Evolutionary conservation across 1,140 invertebrate species (phyloP), one percentile per base, ranked within the genome.

Genomic region (Orchesella cincta): DNA sequence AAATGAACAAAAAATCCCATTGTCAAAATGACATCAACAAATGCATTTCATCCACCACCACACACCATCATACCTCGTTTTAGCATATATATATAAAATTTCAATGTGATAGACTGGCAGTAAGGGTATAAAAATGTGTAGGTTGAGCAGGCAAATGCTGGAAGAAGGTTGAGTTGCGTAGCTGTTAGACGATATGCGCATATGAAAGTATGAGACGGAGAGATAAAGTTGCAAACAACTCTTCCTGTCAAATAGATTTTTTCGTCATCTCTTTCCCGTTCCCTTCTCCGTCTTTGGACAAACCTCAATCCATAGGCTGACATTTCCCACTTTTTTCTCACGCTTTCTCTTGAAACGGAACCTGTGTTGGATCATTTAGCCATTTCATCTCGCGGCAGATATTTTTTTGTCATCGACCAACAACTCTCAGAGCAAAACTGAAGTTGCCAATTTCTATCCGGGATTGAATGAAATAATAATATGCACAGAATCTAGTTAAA

Each of bases 1-100:
- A 79, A 33, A 81, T 75, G 79, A 70, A 70, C 5, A 78, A 75
- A 36, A n/a, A 71, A 57, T 57, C 52, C 52, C 23, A 57, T 57
- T 57, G 52, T 57, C 52, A 57, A 57, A 26, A 57, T 23, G 52
- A 57, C 52, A 57, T 14, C 52, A 57, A 57, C 52, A 57, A 57
- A 57, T 57, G 52, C 52, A 57, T 57, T 57, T 57, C 52, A 46
- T 46, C 5, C 39, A 18, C 39, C 5, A 46, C 39, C 5, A 46
- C 18, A 46, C 39, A 18, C 39, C 39, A 46, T 8, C 39, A 46
- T 46, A 5, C 39, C 39, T 8, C 18, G n/a, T n/a, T n/a, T n/a
- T n/a, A n/a, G n/a, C n/a, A n/a, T n/a, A n/a, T n/a, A n/a, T n/a
- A n/a, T n/a, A n/a, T n/a, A n/a, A n/a, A n/a, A n/a, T n/a, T n/a